A percentile compares a stretch with the other conserved stretches of the same genome.
phyloP scores from a whole-genome alignment of 2,797 vertebrate genomes.

The Falco berigora region DNA sequence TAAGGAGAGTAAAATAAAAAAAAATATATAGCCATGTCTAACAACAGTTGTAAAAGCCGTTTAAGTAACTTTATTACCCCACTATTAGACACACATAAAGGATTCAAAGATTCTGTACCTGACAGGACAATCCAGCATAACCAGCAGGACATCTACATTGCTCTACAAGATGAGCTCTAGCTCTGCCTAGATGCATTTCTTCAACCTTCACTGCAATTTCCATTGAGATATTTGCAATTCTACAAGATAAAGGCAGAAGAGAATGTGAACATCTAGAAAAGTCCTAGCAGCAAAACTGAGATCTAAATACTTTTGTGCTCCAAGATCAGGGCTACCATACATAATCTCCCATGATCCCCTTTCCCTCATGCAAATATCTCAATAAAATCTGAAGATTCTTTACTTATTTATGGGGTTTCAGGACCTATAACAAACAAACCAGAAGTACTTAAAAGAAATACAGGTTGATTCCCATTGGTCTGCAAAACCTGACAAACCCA shows the following conservation, averaged over 20 bases:
- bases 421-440: neutral
- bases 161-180: constrained; percentile 78
- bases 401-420: neutral
- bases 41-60: neutral
- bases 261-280: neutral
- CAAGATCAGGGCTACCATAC: neutral
- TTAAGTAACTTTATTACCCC: neutral
- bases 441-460: neutral
- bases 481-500: neutral
- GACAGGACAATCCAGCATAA: constrained; percentile 87
- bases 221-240: constrained; percentile 91
- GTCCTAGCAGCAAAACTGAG: neutral
- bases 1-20: neutral
- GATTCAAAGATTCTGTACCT: constrained; percentile 74
- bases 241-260: constrained; percentile 28
- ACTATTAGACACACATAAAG: neutral
- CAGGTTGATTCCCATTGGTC: neutral
- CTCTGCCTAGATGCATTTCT: constrained; percentile 28
- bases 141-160: constrained; percentile 88
- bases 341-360: neutral
- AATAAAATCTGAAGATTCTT: neutral
- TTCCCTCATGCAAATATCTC: neutral
- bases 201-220: constrained; percentile 78
- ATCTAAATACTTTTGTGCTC: neutral
- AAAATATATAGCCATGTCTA: neutral